Evolutionary conservation across 2,113 vertebrate species (phyloP), one percentile per base, ranked within the genome.

Genomic region (Hippocampus barbouri): DNA sequence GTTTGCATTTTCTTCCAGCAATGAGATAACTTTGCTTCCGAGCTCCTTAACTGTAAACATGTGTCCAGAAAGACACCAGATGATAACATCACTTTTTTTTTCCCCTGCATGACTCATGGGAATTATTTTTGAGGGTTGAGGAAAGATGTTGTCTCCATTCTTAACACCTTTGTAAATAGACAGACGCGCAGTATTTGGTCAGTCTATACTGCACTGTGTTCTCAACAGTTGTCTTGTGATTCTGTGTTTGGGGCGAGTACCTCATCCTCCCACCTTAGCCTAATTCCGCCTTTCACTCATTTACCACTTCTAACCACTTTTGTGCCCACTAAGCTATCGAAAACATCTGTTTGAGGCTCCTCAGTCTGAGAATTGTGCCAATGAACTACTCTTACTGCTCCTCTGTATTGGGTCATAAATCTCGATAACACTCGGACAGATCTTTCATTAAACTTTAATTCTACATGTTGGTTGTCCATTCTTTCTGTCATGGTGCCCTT

Each of bases 11-110:
- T 88, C 81, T 79, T 69, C 54, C 79, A 79, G 79, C 80, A 83
- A 75, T 86, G 87, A 91, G 83, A 85, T 89, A 85, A 82, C 79
- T 87, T 86, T 78, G 40, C 73, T 72, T 84, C 76, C 75, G 75
- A 79, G 59, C 57, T 75, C 5, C 40, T 69, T 87, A 89, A 90
- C 73, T 85, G 66, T 87, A 84, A 88, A 86, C 87, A 90, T 38
- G 68, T 89, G 87, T 81, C 77, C 54, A 25, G 68, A 77, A 67
- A 71, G 34, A 75, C 72, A 71, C 51, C n/a, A n/a, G 59, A 49
- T 21, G 71, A 81, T 77, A 83, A 72, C 74, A 76, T 76, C 80
- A 77, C 69, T 71, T 23, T 78, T 70, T 40, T 27, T 47, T 69
- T 60, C 8, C 57, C 25, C 62, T 72, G 61, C 38, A 10, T 80